phyloP scores from a whole-genome alignment of 2,888 invertebrate genomes.

The Caenorhabditis doughertyi region DNA sequence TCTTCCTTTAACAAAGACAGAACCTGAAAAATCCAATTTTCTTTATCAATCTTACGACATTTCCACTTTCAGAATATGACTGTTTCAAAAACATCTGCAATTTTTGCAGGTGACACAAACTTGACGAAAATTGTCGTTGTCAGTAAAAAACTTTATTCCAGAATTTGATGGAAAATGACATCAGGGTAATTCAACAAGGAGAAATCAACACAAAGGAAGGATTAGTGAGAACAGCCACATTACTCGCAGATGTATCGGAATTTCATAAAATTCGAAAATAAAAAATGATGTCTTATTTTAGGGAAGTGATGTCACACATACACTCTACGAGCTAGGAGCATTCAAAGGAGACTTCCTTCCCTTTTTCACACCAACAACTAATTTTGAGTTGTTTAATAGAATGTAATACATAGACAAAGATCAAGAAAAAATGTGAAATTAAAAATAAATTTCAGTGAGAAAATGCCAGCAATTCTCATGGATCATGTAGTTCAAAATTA shows the following conservation, averaged over 20 bases:
- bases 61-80: neutral
- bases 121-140: neutral
- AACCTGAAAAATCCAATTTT: neutral
- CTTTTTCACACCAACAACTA: slow-evolving; percentile 86
- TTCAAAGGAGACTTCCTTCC: slow-evolving; percentile 93
- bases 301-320: slow-evolving; percentile 69
- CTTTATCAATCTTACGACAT: neutral
- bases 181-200: slow-evolving; percentile 56
- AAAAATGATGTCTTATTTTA: slow-evolving; percentile 30
- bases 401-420: slow-evolving; percentile 66
- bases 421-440: neutral
- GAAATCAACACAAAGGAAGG: slow-evolving; percentile 51
- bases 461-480: slow-evolving; percentile 89
- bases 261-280: neutral
- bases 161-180: slow-evolving; percentile 57
- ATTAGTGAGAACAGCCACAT: slow-evolving; percentile 54
- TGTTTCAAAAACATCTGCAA: slow-evolving; percentile 15
- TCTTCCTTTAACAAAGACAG: neutral
- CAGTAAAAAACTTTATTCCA: slow-evolving; percentile 27
- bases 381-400: slow-evolving; percentile 63
- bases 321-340: slow-evolving; percentile 85
- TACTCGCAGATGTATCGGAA: slow-evolving; percentile 50
- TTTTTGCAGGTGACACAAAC: slow-evolving; percentile 28
- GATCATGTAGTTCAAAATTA: slow-evolving; percentile 98
- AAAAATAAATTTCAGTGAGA: slow-evolving; percentile 83